Evolutionary conservation across 2,888 invertebrate species (phyloP), one percentile per base, ranked within the genome.

Genomic region (Osmoderma eremita): DNA sequence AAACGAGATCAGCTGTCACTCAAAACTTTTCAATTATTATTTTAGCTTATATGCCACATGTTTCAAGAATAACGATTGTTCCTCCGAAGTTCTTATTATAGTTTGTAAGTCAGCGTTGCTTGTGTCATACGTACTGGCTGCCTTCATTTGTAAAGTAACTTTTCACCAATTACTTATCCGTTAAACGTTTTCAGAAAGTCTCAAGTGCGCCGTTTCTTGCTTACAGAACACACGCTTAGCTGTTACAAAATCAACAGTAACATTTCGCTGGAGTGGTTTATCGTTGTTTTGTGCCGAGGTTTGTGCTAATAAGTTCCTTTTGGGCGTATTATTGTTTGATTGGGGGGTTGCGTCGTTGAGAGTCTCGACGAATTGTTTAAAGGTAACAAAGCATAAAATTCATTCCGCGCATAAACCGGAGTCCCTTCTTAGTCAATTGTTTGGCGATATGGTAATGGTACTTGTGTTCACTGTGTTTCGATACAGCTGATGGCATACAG

Each of bases 371-470:
- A 54, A 48, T 79, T 79, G 79, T 80, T 78, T 76, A 75, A 76
- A 78, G 79, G 80, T 73, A 80, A 80, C 79, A 80, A 80, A 78
- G 78, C 78, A 76, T 73, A 75, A 79, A 79, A 79, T 78, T 75
- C 75, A 74, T n/a, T n/a, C 72, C 73, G 74, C 72, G 73, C 73
- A 77, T 73, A 73, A 72, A 76, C 75, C 74, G 73, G 74, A 76
- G 75, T 75, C 76, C 76, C 71, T 41, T 73, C 75, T n/a, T 78
- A 78, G 79, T 79, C 79, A 79, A 79, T 78, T 78, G 78, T 79
- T 75, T 76, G 71, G 70, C 74, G 69, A 75, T 71, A 74, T 66
- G 41, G 68, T 69, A 73, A 70, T 70, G 69, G 69, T 66, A 36
- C 73, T 73, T 69, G 58, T 67, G 42, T 64, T 48, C 68, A 65